These are phyloP conservation scores for Myotis davidii DNA, from an alignment of 2,113 vertebrate species.

Conservation along the genomic window DNA sequence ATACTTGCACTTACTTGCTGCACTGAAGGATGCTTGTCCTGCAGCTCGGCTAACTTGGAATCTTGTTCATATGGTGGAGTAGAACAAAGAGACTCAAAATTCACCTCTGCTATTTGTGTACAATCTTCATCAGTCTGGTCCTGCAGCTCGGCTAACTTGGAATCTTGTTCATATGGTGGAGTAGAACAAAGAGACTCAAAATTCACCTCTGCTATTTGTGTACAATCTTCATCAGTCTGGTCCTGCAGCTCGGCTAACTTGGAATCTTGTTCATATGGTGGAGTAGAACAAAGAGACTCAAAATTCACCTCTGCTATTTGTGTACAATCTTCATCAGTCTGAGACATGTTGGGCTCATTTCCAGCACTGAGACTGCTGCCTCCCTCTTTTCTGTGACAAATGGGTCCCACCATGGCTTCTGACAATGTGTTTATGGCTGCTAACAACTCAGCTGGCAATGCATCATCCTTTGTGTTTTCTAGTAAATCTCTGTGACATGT, in stretches of 20 bases:
- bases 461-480: constrained; percentile 57
- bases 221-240: constrained; percentile 64
- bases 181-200: constrained; percentile 54
- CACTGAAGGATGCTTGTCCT: constrained; percentile 50
- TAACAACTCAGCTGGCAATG: constrained; percentile 65
- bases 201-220: constrained; percentile 64
- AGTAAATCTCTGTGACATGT: constrained; percentile 20
- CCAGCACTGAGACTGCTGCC: background rate
- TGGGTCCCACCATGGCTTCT: constrained; percentile 29
- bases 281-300: constrained; percentile 48
- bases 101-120: constrained; percentile 64
- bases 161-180: constrained; percentile 50
- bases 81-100: constrained; percentile 61
- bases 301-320: constrained; percentile 64
- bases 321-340: constrained; percentile 64
- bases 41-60: constrained; percentile 33
- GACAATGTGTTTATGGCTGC: constrained; percentile 69
- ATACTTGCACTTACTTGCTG: constrained; percentile 66
- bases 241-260: background rate
- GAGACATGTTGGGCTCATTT: background rate
- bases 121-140: constrained; percentile 61
- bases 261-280: constrained; percentile 57
- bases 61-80: constrained; percentile 35
- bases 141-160: background rate
- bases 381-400: background rate